phyloP scores from a whole-genome alignment of 2,888 invertebrate genomes.

The Drosophila leonis region DNA sequence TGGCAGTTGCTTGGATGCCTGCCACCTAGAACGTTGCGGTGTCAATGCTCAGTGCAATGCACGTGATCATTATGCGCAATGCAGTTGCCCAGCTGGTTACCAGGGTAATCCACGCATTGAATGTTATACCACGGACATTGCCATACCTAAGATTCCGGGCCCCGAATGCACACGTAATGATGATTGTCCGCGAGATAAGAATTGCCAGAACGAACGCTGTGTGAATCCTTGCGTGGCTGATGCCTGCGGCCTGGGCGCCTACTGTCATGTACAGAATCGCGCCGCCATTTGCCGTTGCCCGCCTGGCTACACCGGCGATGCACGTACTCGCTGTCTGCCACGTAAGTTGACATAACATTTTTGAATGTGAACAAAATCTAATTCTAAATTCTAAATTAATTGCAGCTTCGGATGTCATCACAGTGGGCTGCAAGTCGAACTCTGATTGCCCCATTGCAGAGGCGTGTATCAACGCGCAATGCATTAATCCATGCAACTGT shows the following conservation, averaged over 20 bases:
- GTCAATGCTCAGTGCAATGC: constrained; percentile 93
- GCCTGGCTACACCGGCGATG: constrained; percentile 90
- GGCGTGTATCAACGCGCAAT: constrained; percentile 92
- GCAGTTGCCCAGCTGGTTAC: constrained; percentile 92
- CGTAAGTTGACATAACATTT: constrained; percentile 87
- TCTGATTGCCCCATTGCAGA: constrained; percentile 93
- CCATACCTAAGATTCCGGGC: constrained; percentile 69
- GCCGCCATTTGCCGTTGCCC: constrained; percentile 93
- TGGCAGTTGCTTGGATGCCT: constrained; percentile 92
- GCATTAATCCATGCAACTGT: constrained; percentile 94
- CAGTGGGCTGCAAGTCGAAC: constrained; percentile 91
- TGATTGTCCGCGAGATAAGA: constrained; percentile 91
- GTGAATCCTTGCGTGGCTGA: constrained; percentile 91
- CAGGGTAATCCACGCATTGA: constrained; percentile 92
- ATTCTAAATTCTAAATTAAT: not conserved
- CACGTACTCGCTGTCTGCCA: constrained; percentile 90
- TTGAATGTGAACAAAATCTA: not conserved
- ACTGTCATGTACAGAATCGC: constrained; percentile 92
- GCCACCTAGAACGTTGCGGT: constrained; percentile 92
- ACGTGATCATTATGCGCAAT: constrained; percentile 90
- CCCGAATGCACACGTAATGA: constrained; percentile 92
- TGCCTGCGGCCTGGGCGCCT: constrained; percentile 92
- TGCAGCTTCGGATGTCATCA: constrained; percentile 87
- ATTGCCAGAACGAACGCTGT: constrained; percentile 92
- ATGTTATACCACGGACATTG: constrained; percentile 86